Evolutionary conservation across 2,113 vertebrate species (phyloP).

Genomic region (Furnarius figulus): DNA sequence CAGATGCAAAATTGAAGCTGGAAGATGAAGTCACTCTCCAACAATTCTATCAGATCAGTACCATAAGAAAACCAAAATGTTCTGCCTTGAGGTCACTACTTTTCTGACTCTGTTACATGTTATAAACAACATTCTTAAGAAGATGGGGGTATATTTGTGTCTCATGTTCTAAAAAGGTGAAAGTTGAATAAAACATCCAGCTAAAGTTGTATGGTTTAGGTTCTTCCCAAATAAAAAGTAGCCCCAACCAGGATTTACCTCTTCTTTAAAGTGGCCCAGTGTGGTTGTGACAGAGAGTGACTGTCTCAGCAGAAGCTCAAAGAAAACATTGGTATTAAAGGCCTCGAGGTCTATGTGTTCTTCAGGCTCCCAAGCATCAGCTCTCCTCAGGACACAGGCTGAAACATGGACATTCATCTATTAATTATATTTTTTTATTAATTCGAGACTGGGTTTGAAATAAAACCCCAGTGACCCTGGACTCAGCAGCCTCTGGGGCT

Average conservation of each 20-base stretch:
- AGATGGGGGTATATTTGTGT: too few relatives aligned
- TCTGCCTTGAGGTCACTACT: neutral
- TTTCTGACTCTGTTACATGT: fast-evolving
- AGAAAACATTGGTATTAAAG: conserved; percentile 86
- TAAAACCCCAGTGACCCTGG: fast-evolving
- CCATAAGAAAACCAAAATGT: neutral
- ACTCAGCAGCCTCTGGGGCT: neutral
- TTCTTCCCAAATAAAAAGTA: neutral
- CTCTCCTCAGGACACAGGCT: neutral
- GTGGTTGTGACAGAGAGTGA: conserved; percentile 81
- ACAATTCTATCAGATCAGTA: neutral
- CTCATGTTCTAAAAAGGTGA: neutral
- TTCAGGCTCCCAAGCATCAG: conserved; percentile 81
- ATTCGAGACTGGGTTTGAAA: neutral
- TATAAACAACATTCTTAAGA: neutral
- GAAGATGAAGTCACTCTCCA: neutral
- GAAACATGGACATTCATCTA: neutral
- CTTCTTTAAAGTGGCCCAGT: conserved; percentile 82
- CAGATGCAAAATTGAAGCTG: neutral
- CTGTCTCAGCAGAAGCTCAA: conserved; percentile 81
- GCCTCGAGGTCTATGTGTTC: conserved; percentile 85
- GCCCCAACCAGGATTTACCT: conserved; percentile 67
- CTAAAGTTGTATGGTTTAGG: fast-evolving
- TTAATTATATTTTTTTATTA: neutral
- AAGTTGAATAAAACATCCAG: neutral